Evolutionary conservation across 2,797 vertebrate species (phyloP).

Genomic region (Sebastes vulpes): DNA sequence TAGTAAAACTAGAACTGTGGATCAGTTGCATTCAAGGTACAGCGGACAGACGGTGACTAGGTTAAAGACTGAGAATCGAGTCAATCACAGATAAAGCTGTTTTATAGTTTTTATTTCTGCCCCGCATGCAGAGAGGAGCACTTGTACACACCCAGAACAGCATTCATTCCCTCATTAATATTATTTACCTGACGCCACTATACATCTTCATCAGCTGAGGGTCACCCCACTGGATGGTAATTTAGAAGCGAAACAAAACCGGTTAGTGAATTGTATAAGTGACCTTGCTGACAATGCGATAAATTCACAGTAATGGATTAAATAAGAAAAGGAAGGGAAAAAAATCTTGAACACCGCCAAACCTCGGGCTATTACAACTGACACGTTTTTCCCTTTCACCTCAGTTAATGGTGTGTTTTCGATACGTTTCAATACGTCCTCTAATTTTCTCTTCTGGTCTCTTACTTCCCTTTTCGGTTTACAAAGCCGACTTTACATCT

Average conservation of each 20-base stretch:
- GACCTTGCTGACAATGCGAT: conserved; percentile 60
- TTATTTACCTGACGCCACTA: conserved; percentile 68
- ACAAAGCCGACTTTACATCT: conserved; percentile 21
- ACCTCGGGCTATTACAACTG: conserved; percentile 26
- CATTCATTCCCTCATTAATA: conserved; percentile 44
- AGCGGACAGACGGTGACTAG: not conserved
- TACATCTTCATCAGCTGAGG: conserved; percentile 73
- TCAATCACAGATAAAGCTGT: not conserved
- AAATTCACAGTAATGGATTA: conserved; percentile 49
- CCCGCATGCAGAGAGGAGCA: not conserved
- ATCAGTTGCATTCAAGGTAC: not conserved
- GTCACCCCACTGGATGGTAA: conserved; percentile 59
- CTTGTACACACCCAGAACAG: not conserved
- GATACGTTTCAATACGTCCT: conserved; percentile 39
- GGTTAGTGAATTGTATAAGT: conserved; percentile 55
- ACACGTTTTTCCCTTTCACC: conserved; percentile 31
- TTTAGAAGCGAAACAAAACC: conserved; percentile 60
- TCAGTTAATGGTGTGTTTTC: conserved; percentile 32
- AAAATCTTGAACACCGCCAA: conserved; percentile 14
- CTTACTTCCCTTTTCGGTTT: conserved; percentile 40
- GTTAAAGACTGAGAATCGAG: not conserved
- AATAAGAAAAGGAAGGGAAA: conserved; percentile 25
- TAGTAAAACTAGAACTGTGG: not conserved
- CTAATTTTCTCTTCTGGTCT: conserved; percentile 35
- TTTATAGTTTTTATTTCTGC: conserved; percentile 13